Conservation (phyloP, 2,113 vertebrate species). For the Diadophis punctatus region DNA sequence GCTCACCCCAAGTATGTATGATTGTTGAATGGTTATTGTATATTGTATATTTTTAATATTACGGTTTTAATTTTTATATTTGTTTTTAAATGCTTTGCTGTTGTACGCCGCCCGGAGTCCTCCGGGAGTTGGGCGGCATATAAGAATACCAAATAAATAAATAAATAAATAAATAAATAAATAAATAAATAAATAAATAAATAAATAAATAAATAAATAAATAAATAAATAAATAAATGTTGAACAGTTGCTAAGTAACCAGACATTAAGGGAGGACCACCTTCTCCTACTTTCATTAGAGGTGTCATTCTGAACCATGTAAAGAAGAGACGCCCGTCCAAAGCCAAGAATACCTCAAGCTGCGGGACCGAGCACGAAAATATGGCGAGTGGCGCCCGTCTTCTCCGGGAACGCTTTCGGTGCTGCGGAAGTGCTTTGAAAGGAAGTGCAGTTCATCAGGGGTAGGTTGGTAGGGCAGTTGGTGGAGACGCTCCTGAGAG, state of each 20-base stretch:
- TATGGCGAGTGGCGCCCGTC: slow-evolving; percentile 79
- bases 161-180: too few relatives aligned
- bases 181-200: too few relatives aligned
- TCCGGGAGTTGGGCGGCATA: too few relatives aligned
- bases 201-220: too few relatives aligned
- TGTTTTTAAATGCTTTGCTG: too few relatives aligned
- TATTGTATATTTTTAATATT: too few relatives aligned
- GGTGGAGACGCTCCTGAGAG: slow-evolving; percentile 95
- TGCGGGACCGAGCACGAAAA: slow-evolving; percentile 87
- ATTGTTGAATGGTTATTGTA: too few relatives aligned
- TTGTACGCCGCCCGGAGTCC: too few relatives aligned
- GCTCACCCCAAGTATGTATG: too few relatives aligned
- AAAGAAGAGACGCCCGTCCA: neutral
- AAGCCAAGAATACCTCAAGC: slow-evolving; percentile 81
- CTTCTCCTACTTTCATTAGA: neutral
- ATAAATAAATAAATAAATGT: too few relatives aligned
- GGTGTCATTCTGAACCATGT: neutral
- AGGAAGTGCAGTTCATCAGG: slow-evolving; percentile 96
- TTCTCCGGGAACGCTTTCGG: slow-evolving; percentile 85
- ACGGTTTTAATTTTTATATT: too few relatives aligned
- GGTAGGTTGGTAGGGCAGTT: slow-evolving; percentile 95
- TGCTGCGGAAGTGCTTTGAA: slow-evolving; percentile 95
- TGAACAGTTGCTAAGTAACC: neutral
- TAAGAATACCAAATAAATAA: too few relatives aligned
- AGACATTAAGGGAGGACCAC: neutral